These are phyloP conservation scores for Turritopsis rubra DNA, from an alignment of 30 jellyfish, hydroid and myxozoan species.

Conservation along the genomic window DNA sequence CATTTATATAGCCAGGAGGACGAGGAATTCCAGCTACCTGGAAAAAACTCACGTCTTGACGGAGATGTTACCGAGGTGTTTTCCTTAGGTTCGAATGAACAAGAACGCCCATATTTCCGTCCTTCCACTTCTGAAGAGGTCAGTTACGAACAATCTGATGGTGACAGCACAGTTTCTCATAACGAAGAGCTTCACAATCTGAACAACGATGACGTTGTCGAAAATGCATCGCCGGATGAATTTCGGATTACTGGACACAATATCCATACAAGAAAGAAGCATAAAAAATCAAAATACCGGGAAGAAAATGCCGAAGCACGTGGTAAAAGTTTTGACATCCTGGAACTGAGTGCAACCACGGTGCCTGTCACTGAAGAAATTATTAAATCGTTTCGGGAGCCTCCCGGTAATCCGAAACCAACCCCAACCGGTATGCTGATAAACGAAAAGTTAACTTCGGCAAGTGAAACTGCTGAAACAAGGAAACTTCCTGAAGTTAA, in stretches of 20 bases:
- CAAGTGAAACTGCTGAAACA: not conserved
- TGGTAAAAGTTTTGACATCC: not conserved
- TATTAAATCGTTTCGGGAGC: slow-evolving; percentile 3
- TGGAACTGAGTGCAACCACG: not conserved
- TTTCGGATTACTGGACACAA: slow-evolving; percentile 1
- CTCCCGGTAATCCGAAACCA: slow-evolving; percentile 4
- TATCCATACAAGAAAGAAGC: not conserved
- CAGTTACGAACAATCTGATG: not conserved
- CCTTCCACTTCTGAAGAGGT: not conserved
- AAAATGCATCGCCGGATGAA: slow-evolving; percentile 10
- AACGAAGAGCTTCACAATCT: slow-evolving; percentile 4
- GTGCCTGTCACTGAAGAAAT: not conserved
- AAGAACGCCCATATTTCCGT: not conserved
- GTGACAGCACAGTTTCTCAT: slow-evolving; percentile 1
- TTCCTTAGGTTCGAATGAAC: not conserved
- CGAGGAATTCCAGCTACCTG: not conserved
- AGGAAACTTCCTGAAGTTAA: not conserved
- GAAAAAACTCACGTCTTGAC: not conserved
- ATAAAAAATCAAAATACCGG: not conserved
- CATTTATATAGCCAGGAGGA: slow-evolving; percentile 6
- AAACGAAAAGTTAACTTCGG: not conserved
- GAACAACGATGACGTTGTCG: not conserved
- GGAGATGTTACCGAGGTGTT: not conserved
- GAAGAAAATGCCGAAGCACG: slow-evolving; percentile 10
- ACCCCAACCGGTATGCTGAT: not conserved